These are phyloP conservation scores for Onchidella celtica DNA, from an alignment of 2,888 invertebrate species.

Conservation along the genomic window DNA sequence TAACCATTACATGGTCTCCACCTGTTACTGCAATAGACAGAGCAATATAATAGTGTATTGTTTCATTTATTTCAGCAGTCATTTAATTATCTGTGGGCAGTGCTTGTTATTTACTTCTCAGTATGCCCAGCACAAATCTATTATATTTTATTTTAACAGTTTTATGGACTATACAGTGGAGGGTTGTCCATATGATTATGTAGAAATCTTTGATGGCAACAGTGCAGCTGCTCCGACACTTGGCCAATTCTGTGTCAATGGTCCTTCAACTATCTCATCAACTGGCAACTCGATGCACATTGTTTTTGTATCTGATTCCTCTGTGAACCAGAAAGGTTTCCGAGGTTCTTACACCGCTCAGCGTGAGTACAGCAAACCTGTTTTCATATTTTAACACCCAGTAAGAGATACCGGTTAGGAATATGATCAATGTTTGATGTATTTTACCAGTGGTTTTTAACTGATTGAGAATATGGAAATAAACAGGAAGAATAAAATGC, in stretches of 20 bases:
- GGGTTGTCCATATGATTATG: constrained; percentile 72
- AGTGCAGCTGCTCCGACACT: constrained; percentile 62
- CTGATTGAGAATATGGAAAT: no score
- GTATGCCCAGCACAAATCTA: background rate
- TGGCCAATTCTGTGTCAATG: constrained; percentile 72
- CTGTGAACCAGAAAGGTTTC: constrained; percentile 74
- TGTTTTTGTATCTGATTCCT: constrained; percentile 80
- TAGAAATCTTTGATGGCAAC: constrained; percentile 75
- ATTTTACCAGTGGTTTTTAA: no score
- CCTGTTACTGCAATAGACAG: no score
- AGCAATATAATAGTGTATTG: no score
- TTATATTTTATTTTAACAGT: background rate
- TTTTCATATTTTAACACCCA: no score
- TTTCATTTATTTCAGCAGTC: no score
- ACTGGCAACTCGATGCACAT: constrained; percentile 84
- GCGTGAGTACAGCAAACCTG: no score
- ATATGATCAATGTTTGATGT: no score
- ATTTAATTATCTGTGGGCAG: no score
- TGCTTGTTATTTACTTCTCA: no score
- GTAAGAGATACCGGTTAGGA: no score
- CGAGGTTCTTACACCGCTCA: background rate
- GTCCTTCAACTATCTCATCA: constrained; percentile 83
- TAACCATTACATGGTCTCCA: background rate
- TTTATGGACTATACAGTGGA: background rate
- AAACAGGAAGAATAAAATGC: no score